These are phyloP conservation scores for Lycocerus yunnanus DNA, from an alignment of 2,888 invertebrate species.

Conservation along the genomic window DNA sequence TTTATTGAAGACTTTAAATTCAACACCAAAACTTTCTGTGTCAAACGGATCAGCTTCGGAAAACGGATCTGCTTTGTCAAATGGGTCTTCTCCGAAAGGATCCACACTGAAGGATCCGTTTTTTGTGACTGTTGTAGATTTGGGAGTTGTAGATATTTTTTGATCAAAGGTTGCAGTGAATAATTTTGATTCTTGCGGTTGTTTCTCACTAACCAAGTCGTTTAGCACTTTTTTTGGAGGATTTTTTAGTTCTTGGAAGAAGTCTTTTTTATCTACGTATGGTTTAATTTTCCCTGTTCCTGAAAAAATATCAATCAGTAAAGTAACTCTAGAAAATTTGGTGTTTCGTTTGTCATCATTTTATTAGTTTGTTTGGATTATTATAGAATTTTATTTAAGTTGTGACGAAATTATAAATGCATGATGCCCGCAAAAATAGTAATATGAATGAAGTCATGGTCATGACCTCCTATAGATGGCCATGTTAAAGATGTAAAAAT, in stretches of 20 bases:
- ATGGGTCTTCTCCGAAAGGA: constrained; percentile 75
- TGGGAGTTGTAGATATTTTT: constrained; percentile 13
- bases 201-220: constrained; percentile 67
- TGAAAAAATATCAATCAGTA: constrained; percentile 31
- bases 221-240: constrained; percentile 91
- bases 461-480: background rate
- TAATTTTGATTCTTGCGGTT: constrained; percentile 30
- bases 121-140: constrained; percentile 23
- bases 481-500: too few relatives aligned
- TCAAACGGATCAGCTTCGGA: constrained; percentile 68
- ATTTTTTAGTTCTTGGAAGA: constrained; percentile 94
- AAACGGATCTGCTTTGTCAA: constrained; percentile 72
- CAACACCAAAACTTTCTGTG: constrained; percentile 52
- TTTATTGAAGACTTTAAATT: constrained; percentile 43
- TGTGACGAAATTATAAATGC: background rate
- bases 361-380: background rate
- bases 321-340: background rate
- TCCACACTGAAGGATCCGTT: constrained; percentile 59
- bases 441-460: background rate
- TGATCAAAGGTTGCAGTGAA: constrained; percentile 42
- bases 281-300: constrained; percentile 89
- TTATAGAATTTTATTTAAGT: background rate
- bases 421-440: background rate
- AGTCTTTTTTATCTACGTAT: constrained; percentile 94
- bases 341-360: background rate